A percentile compares a stretch with the other conserved stretches of the same genome.
phyloP scores from a whole-genome alignment of 1,140 invertebrate species.

The Drosophila varians region DNA sequence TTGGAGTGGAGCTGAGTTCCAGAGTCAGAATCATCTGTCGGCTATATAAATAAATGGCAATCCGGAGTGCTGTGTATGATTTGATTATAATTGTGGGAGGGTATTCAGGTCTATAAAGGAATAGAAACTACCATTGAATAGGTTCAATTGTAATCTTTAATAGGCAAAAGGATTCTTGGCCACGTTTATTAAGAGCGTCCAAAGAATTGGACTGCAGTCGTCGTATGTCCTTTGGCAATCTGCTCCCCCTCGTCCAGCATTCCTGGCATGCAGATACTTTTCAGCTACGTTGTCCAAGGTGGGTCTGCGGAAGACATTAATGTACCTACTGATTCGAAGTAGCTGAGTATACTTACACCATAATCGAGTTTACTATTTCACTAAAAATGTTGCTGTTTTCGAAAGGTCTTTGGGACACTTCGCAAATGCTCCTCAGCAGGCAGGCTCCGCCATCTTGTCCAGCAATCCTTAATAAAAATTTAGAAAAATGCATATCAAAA shows the following conservation, averaged over 20 bases:
- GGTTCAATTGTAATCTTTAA: neutral
- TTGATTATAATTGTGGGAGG: neutral
- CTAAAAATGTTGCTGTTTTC: constrained; percentile 56
- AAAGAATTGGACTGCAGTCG: constrained; percentile 48
- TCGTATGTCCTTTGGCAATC: constrained; percentile 52
- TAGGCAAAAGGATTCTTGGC: constrained; percentile 41
- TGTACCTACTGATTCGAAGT: neutral
- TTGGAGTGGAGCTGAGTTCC: neutral
- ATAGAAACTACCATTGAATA: too few species aligned
- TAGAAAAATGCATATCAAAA: neutral
- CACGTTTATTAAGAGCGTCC: constrained; percentile 50
- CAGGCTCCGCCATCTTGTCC: constrained; percentile 45
- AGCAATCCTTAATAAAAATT: constrained; percentile 27
- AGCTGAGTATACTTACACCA: constrained; percentile 55
- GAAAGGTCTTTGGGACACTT: constrained; percentile 62
- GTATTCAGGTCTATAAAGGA: too few species aligned
- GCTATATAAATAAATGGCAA: neutral
- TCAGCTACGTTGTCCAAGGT: constrained; percentile 57
- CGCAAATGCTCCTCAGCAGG: constrained; percentile 69
- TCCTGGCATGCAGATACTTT: constrained; percentile 64
- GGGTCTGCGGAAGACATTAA: constrained; percentile 31
- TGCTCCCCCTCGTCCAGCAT: constrained; percentile 61
- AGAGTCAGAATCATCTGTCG: neutral
- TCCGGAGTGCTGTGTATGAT: neutral
- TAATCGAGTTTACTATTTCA: constrained; percentile 58